A percentile compares a stretch with the other conserved stretches of the same genome.
Conservation (phyloP, 2,113 vertebrate genomes). For the Lipophrys pholis region DNA sequence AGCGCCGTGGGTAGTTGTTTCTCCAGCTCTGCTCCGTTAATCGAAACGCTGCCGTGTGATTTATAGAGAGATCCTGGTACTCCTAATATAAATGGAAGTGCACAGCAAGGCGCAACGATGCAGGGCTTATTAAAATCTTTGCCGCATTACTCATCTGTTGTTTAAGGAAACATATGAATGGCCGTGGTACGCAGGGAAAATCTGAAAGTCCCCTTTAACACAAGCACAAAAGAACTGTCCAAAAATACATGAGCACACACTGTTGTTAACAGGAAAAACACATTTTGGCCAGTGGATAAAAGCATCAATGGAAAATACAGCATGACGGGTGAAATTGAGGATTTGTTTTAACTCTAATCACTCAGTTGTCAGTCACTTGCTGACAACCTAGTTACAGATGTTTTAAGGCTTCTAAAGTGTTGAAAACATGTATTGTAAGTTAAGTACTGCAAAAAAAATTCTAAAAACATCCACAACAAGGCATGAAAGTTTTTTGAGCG, state of each 20-base stretch:
- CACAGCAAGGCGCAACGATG: constrained; percentile 50
- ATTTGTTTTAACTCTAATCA: too few relatives aligned
- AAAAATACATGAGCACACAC: not conserved
- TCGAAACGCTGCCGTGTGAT: constrained; percentile 66
- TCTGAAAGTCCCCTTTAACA: not conserved
- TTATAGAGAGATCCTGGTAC: constrained; percentile 65
- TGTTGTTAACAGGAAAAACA: not conserved
- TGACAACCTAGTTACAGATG: too few relatives aligned
- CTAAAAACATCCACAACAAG: too few relatives aligned
- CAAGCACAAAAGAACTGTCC: constrained; percentile 16
- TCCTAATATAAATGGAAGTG: constrained; percentile 58
- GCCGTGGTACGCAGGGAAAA: not conserved
- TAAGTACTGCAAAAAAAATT: too few relatives aligned
- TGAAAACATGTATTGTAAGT: too few relatives aligned
- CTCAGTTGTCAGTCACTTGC: too few relatives aligned
- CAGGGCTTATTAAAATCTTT: constrained; percentile 60
- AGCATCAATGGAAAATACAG: not conserved
- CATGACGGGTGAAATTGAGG: too few relatives aligned
- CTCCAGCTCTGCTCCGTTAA: constrained; percentile 32
- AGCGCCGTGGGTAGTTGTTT: constrained; percentile 34
- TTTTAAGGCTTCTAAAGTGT: too few relatives aligned
- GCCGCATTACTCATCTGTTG: constrained; percentile 61
- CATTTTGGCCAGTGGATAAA: too few relatives aligned
- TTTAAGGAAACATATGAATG: constrained; percentile 21
- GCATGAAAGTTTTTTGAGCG: too few relatives aligned